phyloP scores from a whole-genome alignment of 2,888 invertebrate genomes.

The Noctua fimbriata region DNA sequence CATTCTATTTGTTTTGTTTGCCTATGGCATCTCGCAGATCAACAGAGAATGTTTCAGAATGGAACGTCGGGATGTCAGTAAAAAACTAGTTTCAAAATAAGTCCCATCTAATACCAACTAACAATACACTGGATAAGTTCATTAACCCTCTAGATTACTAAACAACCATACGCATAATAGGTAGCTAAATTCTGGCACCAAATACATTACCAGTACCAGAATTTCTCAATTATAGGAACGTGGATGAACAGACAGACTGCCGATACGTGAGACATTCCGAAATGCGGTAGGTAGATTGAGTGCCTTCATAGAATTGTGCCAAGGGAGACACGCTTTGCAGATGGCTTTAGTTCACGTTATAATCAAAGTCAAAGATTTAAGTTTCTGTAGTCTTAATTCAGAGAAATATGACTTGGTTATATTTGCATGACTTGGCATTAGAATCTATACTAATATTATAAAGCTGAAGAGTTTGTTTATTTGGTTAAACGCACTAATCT shows the following conservation, averaged over 20 bases:
- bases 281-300: constrained; percentile 17
- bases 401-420: not conserved
- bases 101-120: not conserved
- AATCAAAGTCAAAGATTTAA: not conserved
- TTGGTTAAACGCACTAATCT: too few species aligned
- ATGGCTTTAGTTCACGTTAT: not conserved
- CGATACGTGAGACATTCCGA: constrained; percentile 13
- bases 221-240: constrained; percentile 30
- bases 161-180: not conserved
- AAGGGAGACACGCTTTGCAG: not conserved
- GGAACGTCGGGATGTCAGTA: not conserved
- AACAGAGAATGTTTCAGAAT: not conserved
- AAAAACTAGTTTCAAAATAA: not conserved
- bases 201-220: constrained; percentile 18
- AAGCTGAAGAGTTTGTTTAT: too few species aligned
- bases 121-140: not conserved
- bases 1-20: not conserved
- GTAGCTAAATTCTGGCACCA: not conserved
- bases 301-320: not conserved
- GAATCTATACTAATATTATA: too few species aligned
- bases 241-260: constrained; percentile 14
- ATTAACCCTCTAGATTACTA: not conserved
- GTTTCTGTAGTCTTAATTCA: not conserved
- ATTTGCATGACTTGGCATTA: not conserved
- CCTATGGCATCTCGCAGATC: not conserved